Conservation (phyloP, 2,888 invertebrate genomes). For the Eupeodes latifasciatus region DNA sequence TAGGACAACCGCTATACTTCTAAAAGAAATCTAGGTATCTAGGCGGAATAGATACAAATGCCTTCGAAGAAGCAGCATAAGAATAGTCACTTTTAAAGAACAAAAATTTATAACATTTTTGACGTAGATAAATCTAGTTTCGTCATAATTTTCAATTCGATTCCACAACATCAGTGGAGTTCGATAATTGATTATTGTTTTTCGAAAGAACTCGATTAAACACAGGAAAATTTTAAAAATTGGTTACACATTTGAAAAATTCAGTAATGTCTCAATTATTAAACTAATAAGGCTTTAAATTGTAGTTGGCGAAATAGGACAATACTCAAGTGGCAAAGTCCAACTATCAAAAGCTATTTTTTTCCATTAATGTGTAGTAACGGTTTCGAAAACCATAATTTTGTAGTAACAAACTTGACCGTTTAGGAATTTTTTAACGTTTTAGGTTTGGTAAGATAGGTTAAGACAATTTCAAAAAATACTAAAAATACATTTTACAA, state of each 20-base stretch:
- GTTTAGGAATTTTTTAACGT: not conserved
- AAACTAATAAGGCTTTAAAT: too few relatives aligned
- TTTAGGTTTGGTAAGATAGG: not conserved
- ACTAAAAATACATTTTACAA: not conserved
- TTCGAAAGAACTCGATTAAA: not conserved
- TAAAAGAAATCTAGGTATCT: too few relatives aligned
- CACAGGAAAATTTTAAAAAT: not conserved
- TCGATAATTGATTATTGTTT: not conserved
- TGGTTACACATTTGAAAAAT: not conserved
- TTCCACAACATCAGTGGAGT: slow-evolving; percentile 4
- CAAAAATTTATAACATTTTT: too few relatives aligned
- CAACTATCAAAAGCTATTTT: not conserved
- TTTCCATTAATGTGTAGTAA: not conserved
- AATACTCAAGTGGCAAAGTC: not conserved
- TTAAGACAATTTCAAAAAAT: not conserved
- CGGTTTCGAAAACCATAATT: not conserved
- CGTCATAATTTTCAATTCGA: not conserved
- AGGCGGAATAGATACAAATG: too few relatives aligned
- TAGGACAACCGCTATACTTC: too few relatives aligned
- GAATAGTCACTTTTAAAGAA: too few relatives aligned
- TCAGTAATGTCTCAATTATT: not conserved
- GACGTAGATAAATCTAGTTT: too few relatives aligned
- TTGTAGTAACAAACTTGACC: not conserved
- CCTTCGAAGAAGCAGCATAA: too few relatives aligned
- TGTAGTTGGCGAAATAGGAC: too few relatives aligned